phyloP scores from a whole-genome alignment of 2,113 vertebrate species.

The Tetrax tetrax region DNA sequence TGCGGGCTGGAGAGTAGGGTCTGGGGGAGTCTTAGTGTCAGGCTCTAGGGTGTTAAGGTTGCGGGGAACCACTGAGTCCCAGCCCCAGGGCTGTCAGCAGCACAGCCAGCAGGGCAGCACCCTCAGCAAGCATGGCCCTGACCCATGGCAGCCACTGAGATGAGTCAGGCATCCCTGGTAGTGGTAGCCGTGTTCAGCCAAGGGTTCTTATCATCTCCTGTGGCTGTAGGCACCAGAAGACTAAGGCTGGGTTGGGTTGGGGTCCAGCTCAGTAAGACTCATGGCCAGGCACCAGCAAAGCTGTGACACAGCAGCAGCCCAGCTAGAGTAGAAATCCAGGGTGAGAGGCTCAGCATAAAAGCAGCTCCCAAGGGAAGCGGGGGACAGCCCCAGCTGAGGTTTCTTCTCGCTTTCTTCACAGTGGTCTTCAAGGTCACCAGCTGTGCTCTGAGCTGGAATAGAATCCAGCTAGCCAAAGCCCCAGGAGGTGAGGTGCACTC shows the following conservation, averaged over 20 bases:
- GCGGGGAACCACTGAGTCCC: neutral
- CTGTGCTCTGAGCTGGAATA: neutral
- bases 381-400: neutral
- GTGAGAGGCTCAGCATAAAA: neutral
- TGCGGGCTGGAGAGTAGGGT: neutral
- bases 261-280: neutral
- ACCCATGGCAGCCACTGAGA: fast-evolving
- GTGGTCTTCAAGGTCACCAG: neutral
- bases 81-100: neutral
- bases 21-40: neutral
- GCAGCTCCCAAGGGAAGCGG: neutral
- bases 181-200: neutral
- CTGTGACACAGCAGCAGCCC: neutral
- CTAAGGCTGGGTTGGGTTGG: fast-evolving
- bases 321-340: neutral
- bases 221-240: neutral
- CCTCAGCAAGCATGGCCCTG: fast-evolving
- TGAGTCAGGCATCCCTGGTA: neutral
- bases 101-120: neutral
- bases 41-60: neutral
- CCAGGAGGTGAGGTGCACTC: fast-evolving
- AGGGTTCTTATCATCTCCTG: neutral
- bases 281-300: fast-evolving
- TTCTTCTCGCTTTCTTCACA: neutral
- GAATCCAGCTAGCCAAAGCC: neutral